Evolutionary conservation across 2,888 invertebrate genomes (phyloP).

Genomic region (Lochmaea capreae): DNA sequence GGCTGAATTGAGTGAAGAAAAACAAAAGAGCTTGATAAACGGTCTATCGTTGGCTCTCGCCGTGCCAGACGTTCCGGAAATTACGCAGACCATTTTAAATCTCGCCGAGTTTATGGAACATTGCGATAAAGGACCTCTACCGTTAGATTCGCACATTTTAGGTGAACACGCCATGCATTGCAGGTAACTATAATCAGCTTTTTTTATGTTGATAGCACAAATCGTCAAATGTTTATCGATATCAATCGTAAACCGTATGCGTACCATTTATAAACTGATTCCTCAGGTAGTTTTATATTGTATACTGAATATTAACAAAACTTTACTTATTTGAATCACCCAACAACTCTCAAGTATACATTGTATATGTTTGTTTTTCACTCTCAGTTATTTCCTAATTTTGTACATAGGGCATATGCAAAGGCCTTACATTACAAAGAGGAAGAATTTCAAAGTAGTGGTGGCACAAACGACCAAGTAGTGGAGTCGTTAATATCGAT

Average conservation of each 20-base stretch:
- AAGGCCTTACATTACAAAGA: slow-evolving; percentile 91
- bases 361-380: too few relatives aligned
- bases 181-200: slow-evolving; percentile 66
- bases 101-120: slow-evolving; percentile 99
- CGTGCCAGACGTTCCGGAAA: slow-evolving; percentile 94
- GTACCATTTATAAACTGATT: too few relatives aligned
- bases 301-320: too few relatives aligned
- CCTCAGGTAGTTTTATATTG: too few relatives aligned
- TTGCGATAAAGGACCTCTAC: slow-evolving; percentile 95
- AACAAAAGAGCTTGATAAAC: slow-evolving; percentile 81
- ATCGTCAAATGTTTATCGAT: background rate
- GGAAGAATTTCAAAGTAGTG: slow-evolving; percentile 89
- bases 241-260: too few relatives aligned
- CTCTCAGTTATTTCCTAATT: background rate
- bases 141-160: slow-evolving; percentile 86
- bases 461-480: slow-evolving; percentile 75
- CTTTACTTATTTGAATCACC: too few relatives aligned
- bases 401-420: slow-evolving; percentile 71
- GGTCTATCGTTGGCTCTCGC: slow-evolving; percentile 90
- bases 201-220: background rate
- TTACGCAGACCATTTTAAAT: slow-evolving; percentile 96
- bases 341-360: too few relatives aligned
- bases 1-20: slow-evolving; percentile 88
- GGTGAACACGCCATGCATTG: slow-evolving; percentile 96
- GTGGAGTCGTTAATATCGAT: slow-evolving; percentile 95